Evolutionary conservation across 1,140 invertebrate species (phyloP).

Genomic region (Euborellia annulipes): DNA sequence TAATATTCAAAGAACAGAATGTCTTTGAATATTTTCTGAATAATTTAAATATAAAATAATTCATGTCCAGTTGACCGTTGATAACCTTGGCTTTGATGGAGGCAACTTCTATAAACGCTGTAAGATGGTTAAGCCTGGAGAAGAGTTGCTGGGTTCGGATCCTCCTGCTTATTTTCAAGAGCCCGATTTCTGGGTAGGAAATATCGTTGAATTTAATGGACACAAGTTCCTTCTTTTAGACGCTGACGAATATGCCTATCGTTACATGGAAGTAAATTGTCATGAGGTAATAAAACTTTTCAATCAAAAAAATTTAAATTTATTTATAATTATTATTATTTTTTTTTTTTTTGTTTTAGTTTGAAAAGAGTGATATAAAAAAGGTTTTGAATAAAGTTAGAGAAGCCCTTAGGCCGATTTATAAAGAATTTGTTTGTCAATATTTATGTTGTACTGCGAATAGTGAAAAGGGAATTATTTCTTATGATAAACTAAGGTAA

Average conservation of each 20-base stretch:
- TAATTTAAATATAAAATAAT: too few species aligned
- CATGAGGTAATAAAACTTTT: conserved; percentile 36
- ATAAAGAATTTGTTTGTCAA: conserved; percentile 54
- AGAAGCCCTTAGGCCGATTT: conserved; percentile 39
- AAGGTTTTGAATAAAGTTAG: conserved; percentile 54
- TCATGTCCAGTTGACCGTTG: too few species aligned
- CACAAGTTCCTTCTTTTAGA: conserved; percentile 60
- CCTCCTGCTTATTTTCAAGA: conserved; percentile 56
- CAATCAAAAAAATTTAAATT: background rate
- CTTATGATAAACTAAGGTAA: conserved; percentile 38
- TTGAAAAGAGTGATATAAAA: conserved; percentile 48
- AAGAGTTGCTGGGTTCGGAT: conserved; percentile 45
- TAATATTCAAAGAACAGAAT: too few species aligned
- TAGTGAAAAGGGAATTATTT: conserved; percentile 28
- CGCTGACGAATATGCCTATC: conserved; percentile 71
- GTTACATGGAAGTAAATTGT: conserved; percentile 71
- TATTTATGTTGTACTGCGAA: conserved; percentile 36
- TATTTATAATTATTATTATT: conserved; percentile 1
- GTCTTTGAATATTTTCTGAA: too few species aligned
- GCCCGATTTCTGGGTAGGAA: conserved; percentile 67
- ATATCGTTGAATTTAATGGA: conserved; percentile 51
- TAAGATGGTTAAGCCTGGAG: conserved; percentile 53
- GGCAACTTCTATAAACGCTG: conserved; percentile 50
- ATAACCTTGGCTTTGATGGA: conserved; percentile 33
- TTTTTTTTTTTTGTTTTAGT: conserved; percentile 31